phyloP scores from a whole-genome alignment of 2,113 vertebrate species.

The Hyaena hyaena region DNA sequence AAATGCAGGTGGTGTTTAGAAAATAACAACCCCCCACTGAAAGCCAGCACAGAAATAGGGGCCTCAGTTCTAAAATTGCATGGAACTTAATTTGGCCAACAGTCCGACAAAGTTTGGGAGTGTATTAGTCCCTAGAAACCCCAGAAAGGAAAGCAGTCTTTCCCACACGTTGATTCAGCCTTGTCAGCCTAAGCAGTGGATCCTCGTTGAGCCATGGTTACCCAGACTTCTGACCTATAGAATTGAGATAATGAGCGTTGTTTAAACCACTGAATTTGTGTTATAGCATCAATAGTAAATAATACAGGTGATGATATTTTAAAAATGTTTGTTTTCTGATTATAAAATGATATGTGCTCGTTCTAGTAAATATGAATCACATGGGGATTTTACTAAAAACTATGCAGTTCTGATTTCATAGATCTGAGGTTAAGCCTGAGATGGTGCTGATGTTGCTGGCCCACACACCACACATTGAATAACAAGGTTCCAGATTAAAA shows the following conservation, averaged over 20 bases:
- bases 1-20: not conserved
- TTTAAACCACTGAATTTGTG: not conserved
- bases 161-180: not conserved
- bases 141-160: not conserved
- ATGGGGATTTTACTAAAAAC: not conserved
- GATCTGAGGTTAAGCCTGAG: not conserved
- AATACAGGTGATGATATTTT: not conserved
- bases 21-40: not conserved
- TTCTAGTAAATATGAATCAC: not conserved
- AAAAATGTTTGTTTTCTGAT: not conserved
- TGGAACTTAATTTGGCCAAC: not conserved
- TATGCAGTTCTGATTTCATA: not conserved
- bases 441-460: not conserved
- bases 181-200: not conserved
- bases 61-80: not conserved
- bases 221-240: not conserved
- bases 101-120: not conserved
- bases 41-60: not conserved
- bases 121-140: not conserved
- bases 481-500: not conserved
- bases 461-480: not conserved
- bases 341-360: not conserved
- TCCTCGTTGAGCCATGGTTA: not conserved
- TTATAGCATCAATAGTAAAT: not conserved
- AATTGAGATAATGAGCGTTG: not conserved